Percentiles rank a stretch among this genome's conserved stretches.
Conservation (phyloP, 2,888 invertebrate genomes). For the Elaeidobius kamerunicus region DNA sequence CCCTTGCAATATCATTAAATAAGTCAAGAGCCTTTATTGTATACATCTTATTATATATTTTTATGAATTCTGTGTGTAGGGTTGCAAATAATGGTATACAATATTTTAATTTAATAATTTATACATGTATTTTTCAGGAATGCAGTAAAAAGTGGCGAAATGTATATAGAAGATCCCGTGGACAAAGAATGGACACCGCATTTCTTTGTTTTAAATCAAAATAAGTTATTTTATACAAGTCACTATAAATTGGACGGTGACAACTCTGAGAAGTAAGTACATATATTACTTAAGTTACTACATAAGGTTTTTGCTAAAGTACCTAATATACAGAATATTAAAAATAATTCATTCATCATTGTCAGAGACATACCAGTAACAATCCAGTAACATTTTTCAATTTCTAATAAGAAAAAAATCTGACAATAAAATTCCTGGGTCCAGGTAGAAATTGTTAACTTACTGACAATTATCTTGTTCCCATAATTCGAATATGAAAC, state of each 20-base stretch:
- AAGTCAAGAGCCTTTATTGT: too few relatives aligned
- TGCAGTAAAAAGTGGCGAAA: slow-evolving; percentile 84
- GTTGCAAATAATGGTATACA: background rate
- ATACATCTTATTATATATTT: too few relatives aligned
- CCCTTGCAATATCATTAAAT: too few relatives aligned
- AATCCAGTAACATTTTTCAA: too few relatives aligned
- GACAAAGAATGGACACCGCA: slow-evolving; percentile 91
- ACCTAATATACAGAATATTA: too few relatives aligned
- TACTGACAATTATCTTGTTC: background rate
- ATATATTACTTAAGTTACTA: background rate
- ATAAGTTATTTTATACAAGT: slow-evolving; percentile 85
- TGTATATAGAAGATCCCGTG: slow-evolving; percentile 85
- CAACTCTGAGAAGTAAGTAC: slow-evolving; percentile 24
- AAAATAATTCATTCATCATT: too few relatives aligned
- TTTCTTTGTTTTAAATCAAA: slow-evolving; percentile 87
- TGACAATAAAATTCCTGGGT: too few relatives aligned
- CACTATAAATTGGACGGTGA: slow-evolving; percentile 45
- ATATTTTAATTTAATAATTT: background rate
- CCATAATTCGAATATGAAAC: background rate
- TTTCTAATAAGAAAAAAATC: too few relatives aligned
- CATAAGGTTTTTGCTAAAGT: background rate
- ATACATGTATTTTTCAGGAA: slow-evolving; percentile 52
- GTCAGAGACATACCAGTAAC: too few relatives aligned
- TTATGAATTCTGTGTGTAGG: too few relatives aligned
- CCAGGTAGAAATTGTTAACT: too few relatives aligned